phyloP scores from a whole-genome alignment of 2,888 invertebrate species.

The Melanotus villosus region DNA sequence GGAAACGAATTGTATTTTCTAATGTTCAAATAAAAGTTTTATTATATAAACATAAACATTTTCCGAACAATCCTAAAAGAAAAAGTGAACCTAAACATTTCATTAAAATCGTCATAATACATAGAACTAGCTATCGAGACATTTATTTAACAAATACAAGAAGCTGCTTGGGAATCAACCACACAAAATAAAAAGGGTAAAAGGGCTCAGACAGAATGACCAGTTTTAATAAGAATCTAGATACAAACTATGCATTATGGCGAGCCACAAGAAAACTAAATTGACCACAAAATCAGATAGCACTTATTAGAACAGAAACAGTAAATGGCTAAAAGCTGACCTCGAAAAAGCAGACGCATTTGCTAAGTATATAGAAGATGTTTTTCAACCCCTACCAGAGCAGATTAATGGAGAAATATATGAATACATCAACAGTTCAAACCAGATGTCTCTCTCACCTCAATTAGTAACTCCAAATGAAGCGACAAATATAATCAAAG shows the following conservation, averaged over 20 bases:
- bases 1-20: no score
- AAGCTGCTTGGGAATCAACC: conserved; percentile 19
- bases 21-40: no score
- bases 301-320: conserved; percentile 4
- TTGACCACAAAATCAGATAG: background rate
- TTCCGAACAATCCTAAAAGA: background rate
- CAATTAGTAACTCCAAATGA: no score
- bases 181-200: conserved; percentile 9
- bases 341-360: background rate
- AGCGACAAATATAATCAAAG: no score
- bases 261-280: background rate
- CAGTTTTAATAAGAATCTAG: background rate
- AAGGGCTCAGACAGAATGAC: background rate
- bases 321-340: conserved; percentile 3
- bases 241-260: background rate
- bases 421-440: background rate
- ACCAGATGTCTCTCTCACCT: no score
- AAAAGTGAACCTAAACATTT: conserved; percentile 11
- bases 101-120: background rate
- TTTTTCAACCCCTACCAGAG: background rate
- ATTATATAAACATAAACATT: no score
- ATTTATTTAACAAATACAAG: conserved; percentile 8
- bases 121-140: conserved; percentile 3
- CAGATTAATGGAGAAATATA: background rate
- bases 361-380: background rate